phyloP scores from a whole-genome alignment of 1,140 invertebrate genomes.

The Drosophila oshimai region DNA sequence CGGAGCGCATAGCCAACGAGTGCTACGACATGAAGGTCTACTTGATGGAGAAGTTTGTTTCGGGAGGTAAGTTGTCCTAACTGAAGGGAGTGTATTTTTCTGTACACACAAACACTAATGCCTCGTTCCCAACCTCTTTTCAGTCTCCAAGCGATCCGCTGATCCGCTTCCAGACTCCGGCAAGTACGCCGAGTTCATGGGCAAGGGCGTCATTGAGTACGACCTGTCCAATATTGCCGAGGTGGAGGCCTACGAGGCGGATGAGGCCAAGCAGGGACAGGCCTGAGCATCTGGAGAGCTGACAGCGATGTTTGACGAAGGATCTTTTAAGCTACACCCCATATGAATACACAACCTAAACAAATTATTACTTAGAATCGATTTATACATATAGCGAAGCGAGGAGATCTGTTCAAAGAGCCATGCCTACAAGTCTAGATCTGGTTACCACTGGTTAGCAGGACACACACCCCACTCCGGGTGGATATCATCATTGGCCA shows the following conservation, averaged over 20 bases:
- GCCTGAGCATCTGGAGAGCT: constrained; percentile 6
- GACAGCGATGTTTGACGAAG: not conserved
- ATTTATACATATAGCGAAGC: constrained; percentile 57
- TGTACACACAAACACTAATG: no score
- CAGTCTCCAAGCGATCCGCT: constrained; percentile 89
- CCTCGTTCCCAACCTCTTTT: constrained; percentile 79
- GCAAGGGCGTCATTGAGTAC: constrained; percentile 88
- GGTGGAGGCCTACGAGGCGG: constrained; percentile 71
- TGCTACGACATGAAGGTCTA: constrained; percentile 89
- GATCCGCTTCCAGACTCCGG: constrained; percentile 83
- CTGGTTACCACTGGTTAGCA: constrained; percentile 15
- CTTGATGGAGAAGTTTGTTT: constrained; percentile 86
- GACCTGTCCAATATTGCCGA: constrained; percentile 87
- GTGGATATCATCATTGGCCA: constrained; percentile 35
- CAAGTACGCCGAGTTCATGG: constrained; percentile 90
- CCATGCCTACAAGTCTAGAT: constrained; percentile 13
- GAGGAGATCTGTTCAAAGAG: constrained; percentile 17
- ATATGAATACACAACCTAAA: constrained; percentile 40
- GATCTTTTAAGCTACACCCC: constrained; percentile 60
- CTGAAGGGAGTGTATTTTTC: no score
- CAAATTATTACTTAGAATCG: constrained; percentile 49
- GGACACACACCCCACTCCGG: not conserved
- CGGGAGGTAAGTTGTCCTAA: constrained; percentile 83
- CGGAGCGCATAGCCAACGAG: constrained; percentile 88
- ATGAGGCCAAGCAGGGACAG: constrained; percentile 33